A percentile compares a stretch with the other conserved stretches of the same genome.
phyloP scores from a whole-genome alignment of 2,888 invertebrate genomes.

The Troilus luridus region DNA sequence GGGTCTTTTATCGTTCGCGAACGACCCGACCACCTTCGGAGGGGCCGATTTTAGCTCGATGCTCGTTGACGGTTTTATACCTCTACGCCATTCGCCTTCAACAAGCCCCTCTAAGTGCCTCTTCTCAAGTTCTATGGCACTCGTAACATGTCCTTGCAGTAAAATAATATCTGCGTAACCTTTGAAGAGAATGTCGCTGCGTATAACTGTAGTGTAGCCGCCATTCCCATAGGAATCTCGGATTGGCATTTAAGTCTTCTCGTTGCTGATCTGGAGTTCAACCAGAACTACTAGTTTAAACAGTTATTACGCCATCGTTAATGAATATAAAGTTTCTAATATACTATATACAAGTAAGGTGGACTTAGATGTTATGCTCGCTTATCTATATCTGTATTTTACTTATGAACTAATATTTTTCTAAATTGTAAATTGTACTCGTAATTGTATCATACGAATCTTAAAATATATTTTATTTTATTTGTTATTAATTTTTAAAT shows the following conservation, averaged over 20 bases:
- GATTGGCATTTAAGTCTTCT: neutral
- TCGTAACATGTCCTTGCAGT: neutral
- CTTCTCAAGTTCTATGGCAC: neutral
- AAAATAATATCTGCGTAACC: constrained; percentile 29
- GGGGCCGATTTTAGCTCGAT: neutral
- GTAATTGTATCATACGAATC: neutral
- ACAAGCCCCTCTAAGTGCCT: neutral
- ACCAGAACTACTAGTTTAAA: neutral
- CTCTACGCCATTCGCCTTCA: neutral
- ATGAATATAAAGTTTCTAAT: neutral
- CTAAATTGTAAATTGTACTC: neutral
- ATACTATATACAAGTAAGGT: no score
- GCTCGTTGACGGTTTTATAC: neutral
- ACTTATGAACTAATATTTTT: neutral
- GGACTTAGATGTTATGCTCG: no score
- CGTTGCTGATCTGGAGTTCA: no score
- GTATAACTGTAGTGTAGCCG: neutral
- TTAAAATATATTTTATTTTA: no score
- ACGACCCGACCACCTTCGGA: neutral
- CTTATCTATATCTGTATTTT: no score
- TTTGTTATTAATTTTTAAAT: no score
- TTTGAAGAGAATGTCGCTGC: neutral
- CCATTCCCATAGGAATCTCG: neutral
- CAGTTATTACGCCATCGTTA: neutral
- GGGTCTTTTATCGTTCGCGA: constrained; percentile 11